phyloP scores from a whole-genome alignment of 2,797 vertebrate genomes.

The Myripristis murdjan region DNA sequence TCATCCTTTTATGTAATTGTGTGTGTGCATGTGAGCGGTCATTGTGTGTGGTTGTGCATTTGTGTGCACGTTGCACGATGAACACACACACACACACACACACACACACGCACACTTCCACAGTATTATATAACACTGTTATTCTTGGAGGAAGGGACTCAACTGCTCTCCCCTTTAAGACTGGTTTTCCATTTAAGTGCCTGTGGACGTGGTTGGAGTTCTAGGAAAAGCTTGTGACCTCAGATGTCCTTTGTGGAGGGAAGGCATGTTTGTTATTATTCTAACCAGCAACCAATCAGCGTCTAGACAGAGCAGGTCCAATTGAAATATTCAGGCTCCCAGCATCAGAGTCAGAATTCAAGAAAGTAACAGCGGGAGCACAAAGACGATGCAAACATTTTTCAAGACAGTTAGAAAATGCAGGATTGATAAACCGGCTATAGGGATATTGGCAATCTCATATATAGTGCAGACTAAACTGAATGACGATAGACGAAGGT shows the following conservation, averaged over 20 bases:
- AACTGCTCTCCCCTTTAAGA: constrained; percentile 53
- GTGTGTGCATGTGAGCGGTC: background rate
- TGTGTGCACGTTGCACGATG: background rate
- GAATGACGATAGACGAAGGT: too few species aligned
- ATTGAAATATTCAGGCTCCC: background rate
- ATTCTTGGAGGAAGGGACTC: background rate
- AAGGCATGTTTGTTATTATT: background rate
- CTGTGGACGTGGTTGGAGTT: constrained; percentile 42
- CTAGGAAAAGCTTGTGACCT: constrained; percentile 4
- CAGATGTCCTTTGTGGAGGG: background rate
- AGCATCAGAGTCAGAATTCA: background rate
- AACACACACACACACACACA: background rate
- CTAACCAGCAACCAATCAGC: background rate
- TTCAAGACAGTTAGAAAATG: background rate
- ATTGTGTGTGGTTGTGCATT: background rate
- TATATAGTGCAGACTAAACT: too few species aligned
- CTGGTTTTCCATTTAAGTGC: background rate
- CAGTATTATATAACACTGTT: constrained; percentile 51
- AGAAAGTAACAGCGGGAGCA: background rate
- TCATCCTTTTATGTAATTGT: background rate
- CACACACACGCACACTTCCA: background rate
- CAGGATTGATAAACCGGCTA: too few species aligned
- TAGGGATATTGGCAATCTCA: too few species aligned
- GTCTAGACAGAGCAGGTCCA: background rate
- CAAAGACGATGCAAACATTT: background rate